Conservation (phyloP, 2,113 vertebrate species). For the Bubo bubo region DNA sequence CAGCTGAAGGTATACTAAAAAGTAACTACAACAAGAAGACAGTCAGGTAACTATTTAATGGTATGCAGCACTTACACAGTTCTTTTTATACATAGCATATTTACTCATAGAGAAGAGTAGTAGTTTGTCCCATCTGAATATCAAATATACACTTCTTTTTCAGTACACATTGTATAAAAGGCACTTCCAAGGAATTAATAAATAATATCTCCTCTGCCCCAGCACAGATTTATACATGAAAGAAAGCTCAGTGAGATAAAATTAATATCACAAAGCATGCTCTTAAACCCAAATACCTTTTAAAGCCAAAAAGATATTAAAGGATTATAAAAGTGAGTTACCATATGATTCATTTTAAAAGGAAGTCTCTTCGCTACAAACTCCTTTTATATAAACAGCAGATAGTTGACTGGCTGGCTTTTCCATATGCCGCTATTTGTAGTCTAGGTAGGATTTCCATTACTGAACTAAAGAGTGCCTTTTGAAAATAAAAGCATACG, state of each 20-base stretch:
- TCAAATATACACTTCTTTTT: background rate
- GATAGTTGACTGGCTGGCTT: constrained; percentile 3
- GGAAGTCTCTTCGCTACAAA: constrained; percentile 32
- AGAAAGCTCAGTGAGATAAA: constrained; percentile 1
- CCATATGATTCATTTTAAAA: constrained; percentile 47
- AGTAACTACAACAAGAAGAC: background rate
- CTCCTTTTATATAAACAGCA: constrained; percentile 8
- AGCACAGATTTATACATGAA: background rate
- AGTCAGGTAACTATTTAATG: background rate
- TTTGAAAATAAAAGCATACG: background rate
- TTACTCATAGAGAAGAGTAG: background rate
- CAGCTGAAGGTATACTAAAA: background rate
- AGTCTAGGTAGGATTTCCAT: constrained; percentile 44
- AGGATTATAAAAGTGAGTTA: constrained; percentile 56
- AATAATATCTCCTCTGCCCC: constrained; percentile 10
- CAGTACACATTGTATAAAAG: background rate
- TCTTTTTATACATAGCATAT: background rate
- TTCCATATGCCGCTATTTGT: background rate
- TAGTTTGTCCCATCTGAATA: background rate
- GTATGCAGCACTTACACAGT: background rate
- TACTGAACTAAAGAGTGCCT: background rate
- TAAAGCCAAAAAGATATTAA: background rate
- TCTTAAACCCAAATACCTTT: constrained; percentile 19
- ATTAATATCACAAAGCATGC: constrained; percentile 16
- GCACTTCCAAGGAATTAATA: constrained; percentile 38